A percentile compares a stretch with the other conserved stretches of the same genome.
phyloP scores from a whole-genome alignment of 1,140 invertebrate species.

The Macrobrachium nipponense region DNA sequence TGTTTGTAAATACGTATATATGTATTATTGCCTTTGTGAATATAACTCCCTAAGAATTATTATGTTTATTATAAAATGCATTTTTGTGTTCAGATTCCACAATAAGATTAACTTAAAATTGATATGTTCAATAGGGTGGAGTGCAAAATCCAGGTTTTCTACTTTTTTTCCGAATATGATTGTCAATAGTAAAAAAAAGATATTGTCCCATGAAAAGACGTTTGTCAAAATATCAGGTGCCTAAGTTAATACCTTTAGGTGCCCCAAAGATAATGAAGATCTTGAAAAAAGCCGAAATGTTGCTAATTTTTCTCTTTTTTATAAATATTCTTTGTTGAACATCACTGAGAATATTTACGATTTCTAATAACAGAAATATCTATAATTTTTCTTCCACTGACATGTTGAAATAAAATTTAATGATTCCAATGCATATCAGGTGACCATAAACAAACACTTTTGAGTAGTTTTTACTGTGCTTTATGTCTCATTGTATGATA shows the following conservation, averaged over 20 bases:
- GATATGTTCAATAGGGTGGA: too few relatives aligned
- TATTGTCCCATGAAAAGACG: neutral
- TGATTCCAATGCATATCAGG: slow-evolving; percentile 3
- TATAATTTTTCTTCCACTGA: neutral
- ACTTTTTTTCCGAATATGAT: neutral
- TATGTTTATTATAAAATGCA: too few relatives aligned
- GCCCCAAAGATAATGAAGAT: slow-evolving; percentile 1
- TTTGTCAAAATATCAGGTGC: slow-evolving; percentile 8
- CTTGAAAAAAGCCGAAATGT: neutral
- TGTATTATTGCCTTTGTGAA: too few relatives aligned
- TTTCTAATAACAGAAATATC: slow-evolving; percentile 10
- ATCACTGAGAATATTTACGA: neutral
- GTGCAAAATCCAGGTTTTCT: neutral
- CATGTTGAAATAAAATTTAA: neutral
- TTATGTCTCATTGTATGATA: too few relatives aligned
- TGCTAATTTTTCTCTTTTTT: neutral
- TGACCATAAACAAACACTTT: neutral
- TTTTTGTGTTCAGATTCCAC: too few relatives aligned
- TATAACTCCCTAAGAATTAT: too few relatives aligned
- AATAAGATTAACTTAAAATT: too few relatives aligned
- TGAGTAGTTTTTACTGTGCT: too few relatives aligned
- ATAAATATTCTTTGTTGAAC: neutral
- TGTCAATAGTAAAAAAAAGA: neutral
- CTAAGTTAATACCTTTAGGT: too few relatives aligned
- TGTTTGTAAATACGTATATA: too few relatives aligned